Evolutionary conservation across 2,113 vertebrate species (phyloP).

Genomic region (Ameiurus melas): DNA sequence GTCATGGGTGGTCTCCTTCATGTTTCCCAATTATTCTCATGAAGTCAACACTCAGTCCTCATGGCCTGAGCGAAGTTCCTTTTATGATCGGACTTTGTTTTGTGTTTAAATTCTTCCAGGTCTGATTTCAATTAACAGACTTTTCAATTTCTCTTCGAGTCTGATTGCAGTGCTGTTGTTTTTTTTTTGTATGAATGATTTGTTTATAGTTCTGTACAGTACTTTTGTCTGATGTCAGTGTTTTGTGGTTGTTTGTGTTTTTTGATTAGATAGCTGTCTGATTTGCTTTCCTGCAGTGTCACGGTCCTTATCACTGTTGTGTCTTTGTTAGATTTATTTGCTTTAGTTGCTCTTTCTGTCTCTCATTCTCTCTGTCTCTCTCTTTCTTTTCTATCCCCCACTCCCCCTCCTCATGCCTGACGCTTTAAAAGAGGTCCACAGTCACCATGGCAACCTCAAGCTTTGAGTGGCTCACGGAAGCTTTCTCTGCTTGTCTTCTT

Average conservation of each 20-base stretch:
- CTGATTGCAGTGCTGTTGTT: neutral
- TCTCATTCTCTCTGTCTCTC: neutral
- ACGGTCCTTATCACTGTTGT: neutral
- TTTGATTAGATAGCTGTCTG: neutral
- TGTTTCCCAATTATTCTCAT: too few species aligned
- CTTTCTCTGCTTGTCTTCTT: conserved; percentile 31
- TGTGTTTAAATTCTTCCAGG: neutral
- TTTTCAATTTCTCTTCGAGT: neutral
- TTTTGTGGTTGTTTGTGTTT: neutral
- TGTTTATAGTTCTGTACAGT: neutral
- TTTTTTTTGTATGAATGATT: neutral
- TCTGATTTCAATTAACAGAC: neutral
- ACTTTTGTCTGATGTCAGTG: neutral
- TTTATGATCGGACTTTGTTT: neutral
- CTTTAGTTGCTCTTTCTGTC: neutral
- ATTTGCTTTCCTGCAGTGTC: neutral
- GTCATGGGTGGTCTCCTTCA: too few species aligned
- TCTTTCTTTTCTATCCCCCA: neutral
- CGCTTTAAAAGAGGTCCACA: conserved; percentile 31
- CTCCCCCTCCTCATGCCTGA: conserved; percentile 10
- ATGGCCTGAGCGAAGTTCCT: too few species aligned
- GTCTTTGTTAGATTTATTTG: neutral
- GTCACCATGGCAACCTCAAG: conserved; percentile 68
- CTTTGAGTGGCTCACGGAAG: conserved; percentile 59
- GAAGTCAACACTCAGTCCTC: too few species aligned